Evolutionary conservation across 2,113 vertebrate species (phyloP).

Genomic region (Paramisgurnus dabryanus): DNA sequence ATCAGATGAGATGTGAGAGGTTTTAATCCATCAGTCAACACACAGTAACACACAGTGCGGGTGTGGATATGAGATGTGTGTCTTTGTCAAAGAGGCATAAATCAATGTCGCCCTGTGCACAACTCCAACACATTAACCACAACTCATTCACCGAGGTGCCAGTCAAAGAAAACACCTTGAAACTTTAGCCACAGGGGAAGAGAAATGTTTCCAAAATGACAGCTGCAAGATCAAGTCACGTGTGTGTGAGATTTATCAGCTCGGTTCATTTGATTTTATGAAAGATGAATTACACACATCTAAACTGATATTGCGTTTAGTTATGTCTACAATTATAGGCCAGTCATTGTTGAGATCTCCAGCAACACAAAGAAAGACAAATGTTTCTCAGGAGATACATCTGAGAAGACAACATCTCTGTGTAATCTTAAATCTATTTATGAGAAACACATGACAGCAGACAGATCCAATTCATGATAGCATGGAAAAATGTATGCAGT

Average conservation of each 20-base stretch:
- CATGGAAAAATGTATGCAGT: not conserved
- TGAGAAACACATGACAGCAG: too few species aligned
- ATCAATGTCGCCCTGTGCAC: conserved; percentile 47
- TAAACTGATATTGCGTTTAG: too few species aligned
- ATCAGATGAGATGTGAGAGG: not conserved
- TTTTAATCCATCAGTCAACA: conserved; percentile 36
- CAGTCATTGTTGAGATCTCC: conserved; percentile 2
- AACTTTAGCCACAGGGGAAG: conserved; percentile 29
- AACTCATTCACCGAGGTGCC: conserved; percentile 48
- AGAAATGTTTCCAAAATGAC: conserved; percentile 26
- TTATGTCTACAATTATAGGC: too few species aligned
- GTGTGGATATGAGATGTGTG: conserved; percentile 34
- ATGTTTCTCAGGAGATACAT: too few species aligned
- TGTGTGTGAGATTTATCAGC: too few species aligned
- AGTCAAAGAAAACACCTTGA: conserved; percentile 11
- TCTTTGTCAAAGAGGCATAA: conserved; percentile 48
- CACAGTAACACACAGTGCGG: conserved; percentile 9
- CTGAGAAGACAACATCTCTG: too few species aligned
- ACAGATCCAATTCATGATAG: not conserved
- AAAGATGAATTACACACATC: too few species aligned
- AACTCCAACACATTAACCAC: conserved; percentile 42
- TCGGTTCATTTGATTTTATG: too few species aligned
- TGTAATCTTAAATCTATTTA: too few species aligned
- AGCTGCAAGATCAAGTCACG: too few species aligned
- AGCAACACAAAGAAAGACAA: not conserved